A percentile compares a stretch with the other conserved stretches of the same genome.
phyloP scores from a whole-genome alignment of 2,113 vertebrate genomes.

The Gadus chalcogrammus region DNA sequence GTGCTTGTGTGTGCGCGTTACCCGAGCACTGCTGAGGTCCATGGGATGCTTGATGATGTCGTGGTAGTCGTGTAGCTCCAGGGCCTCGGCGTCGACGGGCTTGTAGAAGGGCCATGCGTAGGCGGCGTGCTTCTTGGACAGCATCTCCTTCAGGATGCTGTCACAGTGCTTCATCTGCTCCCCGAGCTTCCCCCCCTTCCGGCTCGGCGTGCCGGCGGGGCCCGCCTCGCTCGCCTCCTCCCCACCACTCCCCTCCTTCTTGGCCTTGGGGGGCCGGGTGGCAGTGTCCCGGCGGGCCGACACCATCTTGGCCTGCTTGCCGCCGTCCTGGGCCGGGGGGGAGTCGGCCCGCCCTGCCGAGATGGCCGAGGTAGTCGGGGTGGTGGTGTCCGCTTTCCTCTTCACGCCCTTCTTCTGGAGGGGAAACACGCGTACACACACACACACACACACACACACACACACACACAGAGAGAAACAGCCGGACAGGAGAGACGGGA shows the following conservation, averaged over 20 bases:
- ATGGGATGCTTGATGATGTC: conserved; percentile 99
- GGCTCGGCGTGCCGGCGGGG: conserved; percentile 71
- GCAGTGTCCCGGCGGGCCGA: conserved; percentile 83
- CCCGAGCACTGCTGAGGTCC: conserved; percentile 96
- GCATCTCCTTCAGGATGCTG: conserved; percentile 95
- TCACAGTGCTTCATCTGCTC: conserved; percentile 97
- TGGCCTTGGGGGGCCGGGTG: conserved; percentile 88
- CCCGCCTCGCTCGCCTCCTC: conserved; percentile 72
- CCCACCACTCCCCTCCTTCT: conserved; percentile 78
- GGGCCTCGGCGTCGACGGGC: conserved; percentile 92
- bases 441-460: background rate
- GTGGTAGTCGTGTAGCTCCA: conserved; percentile 97
- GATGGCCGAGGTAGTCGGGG: conserved; percentile 93
- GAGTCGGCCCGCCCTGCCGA: conserved; percentile 89
- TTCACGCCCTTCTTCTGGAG: conserved; percentile 97
- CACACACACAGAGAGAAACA: background rate
- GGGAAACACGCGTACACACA: background rate
- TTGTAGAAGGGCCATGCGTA: conserved; percentile 99
- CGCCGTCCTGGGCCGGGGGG: conserved; percentile 75
- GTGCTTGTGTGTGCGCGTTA: conserved; percentile 17
- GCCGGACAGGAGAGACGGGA: background rate
- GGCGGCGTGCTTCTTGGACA: conserved; percentile 96
- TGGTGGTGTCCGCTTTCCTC: conserved; percentile 98
- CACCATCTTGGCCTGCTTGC: conserved; percentile 86
- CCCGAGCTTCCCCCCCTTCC: conserved; percentile 81